These are phyloP conservation scores for Spinus pinus DNA, from an alignment of 2,797 vertebrate genomes.

Conservation along the genomic window DNA sequence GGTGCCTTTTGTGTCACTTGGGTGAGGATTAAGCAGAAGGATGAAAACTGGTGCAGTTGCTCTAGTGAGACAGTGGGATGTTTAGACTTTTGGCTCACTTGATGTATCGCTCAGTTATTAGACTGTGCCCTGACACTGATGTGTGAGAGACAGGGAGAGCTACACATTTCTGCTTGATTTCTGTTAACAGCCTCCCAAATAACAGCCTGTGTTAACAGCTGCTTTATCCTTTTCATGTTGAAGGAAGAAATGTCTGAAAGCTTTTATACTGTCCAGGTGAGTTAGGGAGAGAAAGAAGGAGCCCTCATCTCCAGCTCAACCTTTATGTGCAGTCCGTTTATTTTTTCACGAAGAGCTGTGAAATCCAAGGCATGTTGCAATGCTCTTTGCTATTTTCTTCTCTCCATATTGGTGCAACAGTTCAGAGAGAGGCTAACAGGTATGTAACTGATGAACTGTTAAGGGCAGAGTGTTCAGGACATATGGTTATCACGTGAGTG, in stretches of 20 bases:
- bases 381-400: background rate
- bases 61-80: background rate
- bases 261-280: background rate
- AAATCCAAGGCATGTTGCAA: background rate
- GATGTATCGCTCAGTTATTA: slow-evolving; percentile 29
- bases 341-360: background rate
- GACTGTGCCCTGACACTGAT: background rate
- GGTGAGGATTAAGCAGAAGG: background rate
- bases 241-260: slow-evolving; percentile 19
- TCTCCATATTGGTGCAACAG: background rate
- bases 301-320: background rate
- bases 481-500: fast-evolving
- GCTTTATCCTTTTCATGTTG: slow-evolving; percentile 10
- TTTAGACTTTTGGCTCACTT: slow-evolving; percentile 17
- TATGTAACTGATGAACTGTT: background rate
- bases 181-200: background rate
- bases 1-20: slow-evolving; percentile 40
- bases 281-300: background rate
- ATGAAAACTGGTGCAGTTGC: background rate
- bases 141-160: background rate
- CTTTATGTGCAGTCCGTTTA: background rate
- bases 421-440: background rate
- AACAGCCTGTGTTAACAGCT: slow-evolving; percentile 21
- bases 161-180: slow-evolving; percentile 29
- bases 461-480: background rate